Evolutionary conservation across 2,888 invertebrate species (phyloP).

Genomic region (Stomorhina lunata): DNA sequence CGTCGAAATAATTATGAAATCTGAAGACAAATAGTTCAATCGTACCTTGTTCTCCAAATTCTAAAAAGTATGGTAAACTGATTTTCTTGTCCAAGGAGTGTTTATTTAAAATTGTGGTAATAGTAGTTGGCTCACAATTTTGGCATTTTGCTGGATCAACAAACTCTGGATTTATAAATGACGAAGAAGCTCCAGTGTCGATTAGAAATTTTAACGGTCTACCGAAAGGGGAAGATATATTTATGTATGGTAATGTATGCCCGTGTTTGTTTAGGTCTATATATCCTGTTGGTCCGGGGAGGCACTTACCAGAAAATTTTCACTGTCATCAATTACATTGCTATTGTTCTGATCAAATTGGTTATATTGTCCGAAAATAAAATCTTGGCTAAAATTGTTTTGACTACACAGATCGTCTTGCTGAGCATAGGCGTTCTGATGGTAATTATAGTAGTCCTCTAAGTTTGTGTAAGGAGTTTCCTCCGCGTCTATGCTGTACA

Average conservation of each 20-base stretch:
- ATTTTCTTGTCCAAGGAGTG: slow-evolving; percentile 49
- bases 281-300: slow-evolving; percentile 31
- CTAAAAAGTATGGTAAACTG: slow-evolving; percentile 26
- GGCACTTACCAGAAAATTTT: slow-evolving; percentile 41
- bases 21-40: slow-evolving; percentile 54
- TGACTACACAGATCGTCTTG: slow-evolving; percentile 16
- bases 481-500: slow-evolving; percentile 14
- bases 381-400: slow-evolving; percentile 1
- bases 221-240: slow-evolving; percentile 49
- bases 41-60: slow-evolving; percentile 25
- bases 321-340: slow-evolving; percentile 20
- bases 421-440: slow-evolving; percentile 1
- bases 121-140: slow-evolving; percentile 36
- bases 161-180: slow-evolving; percentile 62
- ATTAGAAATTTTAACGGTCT: slow-evolving; percentile 52
- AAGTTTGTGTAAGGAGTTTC: slow-evolving; percentile 13
- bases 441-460: slow-evolving; percentile 31
- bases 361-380: background rate
- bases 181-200: slow-evolving; percentile 40
- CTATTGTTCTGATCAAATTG: background rate
- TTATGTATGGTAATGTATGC: slow-evolving; percentile 41
- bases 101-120: slow-evolving; percentile 52
- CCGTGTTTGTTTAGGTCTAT: slow-evolving; percentile 51
- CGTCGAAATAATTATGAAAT: slow-evolving; percentile 67
- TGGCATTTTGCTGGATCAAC: background rate